These are phyloP conservation scores for Leptinotarsa haldemani DNA, from an alignment of 2,888 invertebrate genomes.

Conservation along the genomic window DNA sequence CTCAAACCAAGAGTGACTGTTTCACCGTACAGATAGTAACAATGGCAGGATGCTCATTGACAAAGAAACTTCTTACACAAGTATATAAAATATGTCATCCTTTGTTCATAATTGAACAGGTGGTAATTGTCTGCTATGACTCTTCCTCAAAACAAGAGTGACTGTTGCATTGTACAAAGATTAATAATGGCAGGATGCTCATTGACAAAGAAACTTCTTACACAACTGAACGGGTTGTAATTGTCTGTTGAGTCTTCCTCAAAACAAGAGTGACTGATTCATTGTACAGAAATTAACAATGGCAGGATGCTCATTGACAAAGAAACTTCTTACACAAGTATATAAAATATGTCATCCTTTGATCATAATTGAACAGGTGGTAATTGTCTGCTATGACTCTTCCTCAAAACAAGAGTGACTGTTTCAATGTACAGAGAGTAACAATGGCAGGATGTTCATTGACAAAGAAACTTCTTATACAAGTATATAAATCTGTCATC, in stretches of 20 bases:
- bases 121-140: no score
- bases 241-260: neutral
- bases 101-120: no score
- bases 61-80: neutral
- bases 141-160: neutral
- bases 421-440: neutral
- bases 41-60: constrained; percentile 20
- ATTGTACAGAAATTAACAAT: neutral
- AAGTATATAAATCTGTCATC: no score
- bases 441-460: constrained; percentile 20
- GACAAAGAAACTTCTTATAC: neutral
- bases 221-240: no score
- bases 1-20: neutral
- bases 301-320: constrained; percentile 13
- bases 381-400: neutral
- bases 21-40: neutral
- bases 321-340: neutral
- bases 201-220: neutral
- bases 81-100: constrained; percentile 9
- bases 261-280: neutral
- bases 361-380: no score
- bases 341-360: constrained; percentile 8
- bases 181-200: constrained; percentile 13
- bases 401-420: neutral
- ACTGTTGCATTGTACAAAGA: neutral